These are phyloP conservation scores for Blastobasis adustella DNA, from an alignment of 2,888 invertebrate genomes.

Conservation along the genomic window DNA sequence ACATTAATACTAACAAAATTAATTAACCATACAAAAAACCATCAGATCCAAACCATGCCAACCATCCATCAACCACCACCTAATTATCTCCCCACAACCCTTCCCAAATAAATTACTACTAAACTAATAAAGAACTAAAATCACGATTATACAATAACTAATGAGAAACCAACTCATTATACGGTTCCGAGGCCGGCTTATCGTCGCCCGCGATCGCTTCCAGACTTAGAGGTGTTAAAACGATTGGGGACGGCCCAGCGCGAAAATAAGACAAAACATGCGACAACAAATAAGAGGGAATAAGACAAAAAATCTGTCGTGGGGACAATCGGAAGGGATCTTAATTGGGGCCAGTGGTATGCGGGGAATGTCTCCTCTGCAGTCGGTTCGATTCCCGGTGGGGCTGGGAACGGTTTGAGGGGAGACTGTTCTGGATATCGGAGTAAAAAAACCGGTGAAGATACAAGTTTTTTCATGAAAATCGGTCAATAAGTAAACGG, in stretches of 20 bases:
- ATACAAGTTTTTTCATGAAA: too few species aligned
- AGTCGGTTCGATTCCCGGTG: background rate
- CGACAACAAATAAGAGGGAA: constrained; percentile 14
- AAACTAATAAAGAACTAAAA: too few species aligned
- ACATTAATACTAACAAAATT: too few species aligned
- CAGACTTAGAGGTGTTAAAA: constrained; percentile 40
- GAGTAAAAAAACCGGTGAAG: too few species aligned
- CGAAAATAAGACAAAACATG: constrained; percentile 19
- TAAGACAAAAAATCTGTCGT: constrained; percentile 9
- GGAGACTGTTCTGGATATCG: too few species aligned
- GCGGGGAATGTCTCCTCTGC: constrained; percentile 12
- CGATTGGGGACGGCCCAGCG: constrained; percentile 23
- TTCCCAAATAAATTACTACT: too few species aligned
- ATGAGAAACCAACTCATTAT: constrained; percentile 30
- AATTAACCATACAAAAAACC: too few species aligned
- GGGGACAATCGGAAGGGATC: constrained; percentile 56
- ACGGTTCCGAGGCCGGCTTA: constrained; percentile 24
- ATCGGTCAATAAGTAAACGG: too few species aligned
- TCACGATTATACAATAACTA: background rate
- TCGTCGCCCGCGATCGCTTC: constrained; percentile 21
- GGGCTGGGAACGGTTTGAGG: constrained; percentile 3
- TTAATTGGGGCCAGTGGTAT: constrained; percentile 56
- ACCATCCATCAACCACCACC: too few species aligned
- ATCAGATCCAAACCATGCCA: too few species aligned
- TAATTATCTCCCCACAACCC: too few species aligned